A percentile compares a stretch with the other conserved stretches of the same genome.
These are phyloP conservation scores for Porites cylindrica DNA, from an alignment of 92 coral and sea anemone species.

Conservation along the genomic window DNA sequence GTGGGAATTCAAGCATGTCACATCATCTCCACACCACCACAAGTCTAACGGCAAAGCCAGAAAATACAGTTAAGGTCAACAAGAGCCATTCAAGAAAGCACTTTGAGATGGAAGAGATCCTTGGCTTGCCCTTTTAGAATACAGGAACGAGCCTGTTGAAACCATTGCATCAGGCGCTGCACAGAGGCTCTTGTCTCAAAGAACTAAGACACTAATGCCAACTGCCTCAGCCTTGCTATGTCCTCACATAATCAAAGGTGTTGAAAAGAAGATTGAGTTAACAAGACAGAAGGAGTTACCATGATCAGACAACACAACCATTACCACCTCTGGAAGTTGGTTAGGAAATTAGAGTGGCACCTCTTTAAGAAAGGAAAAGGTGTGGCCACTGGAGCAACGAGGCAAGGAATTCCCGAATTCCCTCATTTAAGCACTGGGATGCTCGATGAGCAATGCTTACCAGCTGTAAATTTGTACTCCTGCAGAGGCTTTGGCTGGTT, in stretches of 20 bases:
- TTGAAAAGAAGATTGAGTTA: conserved; percentile 8
- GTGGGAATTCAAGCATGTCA: conserved; percentile 46
- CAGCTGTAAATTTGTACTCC: no score
- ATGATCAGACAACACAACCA: conserved; percentile 19
- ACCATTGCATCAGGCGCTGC: conserved; percentile 46
- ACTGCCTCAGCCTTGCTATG: conserved; percentile 30
- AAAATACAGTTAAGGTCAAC: not conserved
- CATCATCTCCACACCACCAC: conserved; percentile 26
- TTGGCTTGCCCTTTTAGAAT: conserved; percentile 47
- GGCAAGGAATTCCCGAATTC: no score
- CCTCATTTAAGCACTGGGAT: no score
- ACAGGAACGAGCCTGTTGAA: conserved; percentile 46
- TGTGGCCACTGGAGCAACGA: no score
- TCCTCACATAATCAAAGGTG: conserved; percentile 38
- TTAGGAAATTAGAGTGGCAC: conserved; percentile 27
- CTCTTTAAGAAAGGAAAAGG: not conserved
- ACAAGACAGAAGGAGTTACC: conserved; percentile 29
- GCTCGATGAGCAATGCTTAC: no score
- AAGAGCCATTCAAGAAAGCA: conserved; percentile 40
- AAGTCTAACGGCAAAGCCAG: conserved; percentile 8
- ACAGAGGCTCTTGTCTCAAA: conserved; percentile 44
- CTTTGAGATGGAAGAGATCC: conserved; percentile 40
- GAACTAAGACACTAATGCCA: conserved; percentile 44
- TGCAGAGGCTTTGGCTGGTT: no score
- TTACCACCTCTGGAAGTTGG: conserved; percentile 47